Conservation (phyloP, 2,113 vertebrate species). For the Etheostoma spectabile region DNA sequence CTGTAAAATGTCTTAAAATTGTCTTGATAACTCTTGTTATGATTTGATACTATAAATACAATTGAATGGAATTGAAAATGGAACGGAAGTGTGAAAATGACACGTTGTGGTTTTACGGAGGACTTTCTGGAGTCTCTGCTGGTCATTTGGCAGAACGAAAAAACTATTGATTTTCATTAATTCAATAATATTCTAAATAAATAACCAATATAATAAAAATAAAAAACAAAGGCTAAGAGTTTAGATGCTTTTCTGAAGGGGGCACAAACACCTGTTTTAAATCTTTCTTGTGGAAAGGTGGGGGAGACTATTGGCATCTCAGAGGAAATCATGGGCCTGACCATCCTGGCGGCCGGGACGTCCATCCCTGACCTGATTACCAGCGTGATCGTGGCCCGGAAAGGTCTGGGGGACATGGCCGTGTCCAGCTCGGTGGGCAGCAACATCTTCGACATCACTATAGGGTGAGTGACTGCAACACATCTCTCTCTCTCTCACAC, state of each 20-base stretch:
- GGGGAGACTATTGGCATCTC: constrained; percentile 84
- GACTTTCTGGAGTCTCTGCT: neutral
- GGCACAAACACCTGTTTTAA: neutral
- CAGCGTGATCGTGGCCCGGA: constrained; percentile 84
- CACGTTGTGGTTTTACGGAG: no score
- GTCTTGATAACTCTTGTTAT: no score
- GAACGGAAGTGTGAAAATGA: no score
- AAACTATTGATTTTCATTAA: no score
- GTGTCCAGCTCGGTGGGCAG: constrained; percentile 86
- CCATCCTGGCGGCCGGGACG: constrained; percentile 84
- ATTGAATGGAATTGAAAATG: no score
- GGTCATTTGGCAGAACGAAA: neutral
- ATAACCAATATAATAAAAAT: no score
- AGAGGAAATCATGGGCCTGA: constrained; percentile 85
- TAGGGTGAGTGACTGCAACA: constrained; percentile 58
- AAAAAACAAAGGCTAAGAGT: neutral
- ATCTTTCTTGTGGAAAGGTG: constrained; percentile 58
- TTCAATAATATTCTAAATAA: no score
- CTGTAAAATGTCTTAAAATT: no score
- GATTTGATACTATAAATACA: no score
- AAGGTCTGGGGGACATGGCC: constrained; percentile 85
- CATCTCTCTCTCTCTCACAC: no score
- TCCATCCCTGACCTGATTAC: constrained; percentile 86
- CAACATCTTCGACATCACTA: constrained; percentile 86
- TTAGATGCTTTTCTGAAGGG: neutral